A percentile compares a stretch with the other conserved stretches of the same genome.
These are phyloP conservation scores for Sminthurinus aureus DNA, from an alignment of 2,888 invertebrate genomes.

Conservation along the genomic window DNA sequence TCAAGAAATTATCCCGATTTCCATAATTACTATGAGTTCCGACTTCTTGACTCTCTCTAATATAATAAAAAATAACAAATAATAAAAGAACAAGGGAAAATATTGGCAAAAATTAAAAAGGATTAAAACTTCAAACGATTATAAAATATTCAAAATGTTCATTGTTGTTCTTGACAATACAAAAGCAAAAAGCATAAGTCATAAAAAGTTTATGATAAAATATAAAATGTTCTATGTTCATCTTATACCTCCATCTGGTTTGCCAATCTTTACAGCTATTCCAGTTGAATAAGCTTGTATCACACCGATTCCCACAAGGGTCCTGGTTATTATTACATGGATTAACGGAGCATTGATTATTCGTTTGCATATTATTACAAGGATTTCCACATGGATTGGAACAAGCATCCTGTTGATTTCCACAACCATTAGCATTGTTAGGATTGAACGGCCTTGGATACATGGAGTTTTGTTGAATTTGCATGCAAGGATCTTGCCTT, in stretches of 20 bases:
- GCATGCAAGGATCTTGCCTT: neutral
- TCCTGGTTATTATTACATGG: too few species aligned
- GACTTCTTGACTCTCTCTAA: neutral
- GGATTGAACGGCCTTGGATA: neutral
- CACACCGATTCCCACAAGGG: neutral
- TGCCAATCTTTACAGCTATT: constrained; percentile 15
- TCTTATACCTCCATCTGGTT: constrained; percentile 7
- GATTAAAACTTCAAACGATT: too few species aligned
- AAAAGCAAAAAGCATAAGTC: too few species aligned
- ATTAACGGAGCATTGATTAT: too few species aligned
- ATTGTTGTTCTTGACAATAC: too few species aligned
- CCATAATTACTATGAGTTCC: constrained; percentile 32
- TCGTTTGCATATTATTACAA: neutral
- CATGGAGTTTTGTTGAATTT: neutral
- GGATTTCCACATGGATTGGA: neutral
- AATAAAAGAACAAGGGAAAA: too few species aligned
- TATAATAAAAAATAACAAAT: too few species aligned
- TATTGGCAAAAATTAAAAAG: too few species aligned
- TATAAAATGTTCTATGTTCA: too few species aligned
- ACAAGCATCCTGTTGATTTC: neutral
- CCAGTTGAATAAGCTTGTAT: neutral
- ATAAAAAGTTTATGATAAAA: too few species aligned
- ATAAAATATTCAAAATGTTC: too few species aligned
- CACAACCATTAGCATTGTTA: neutral
- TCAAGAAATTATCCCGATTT: constrained; percentile 28